Conservation (phyloP, 2,797 vertebrate genomes). For the Chromobotia macracanthus region DNA sequence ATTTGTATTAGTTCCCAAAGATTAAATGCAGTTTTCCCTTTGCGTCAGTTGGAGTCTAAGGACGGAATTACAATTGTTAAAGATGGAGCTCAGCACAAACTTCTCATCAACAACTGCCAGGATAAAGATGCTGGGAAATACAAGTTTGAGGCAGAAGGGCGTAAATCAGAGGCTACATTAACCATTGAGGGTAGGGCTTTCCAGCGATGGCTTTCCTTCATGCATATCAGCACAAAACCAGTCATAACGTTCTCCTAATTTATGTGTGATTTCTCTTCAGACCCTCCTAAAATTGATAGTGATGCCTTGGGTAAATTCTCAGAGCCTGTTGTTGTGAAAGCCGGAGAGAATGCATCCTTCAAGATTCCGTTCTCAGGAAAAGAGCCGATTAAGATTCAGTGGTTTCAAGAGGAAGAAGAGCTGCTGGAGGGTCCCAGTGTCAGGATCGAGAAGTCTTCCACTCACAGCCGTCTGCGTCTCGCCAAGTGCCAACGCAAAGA, state of each 20-base stretch:
- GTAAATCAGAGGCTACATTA: conserved; percentile 83
- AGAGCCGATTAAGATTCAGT: conserved; percentile 76
- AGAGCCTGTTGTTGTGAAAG: conserved; percentile 80
- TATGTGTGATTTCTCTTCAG: conserved; percentile 65
- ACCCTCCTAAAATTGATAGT: conserved; percentile 80
- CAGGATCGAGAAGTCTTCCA: conserved; percentile 75
- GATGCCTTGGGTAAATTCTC: conserved; percentile 77
- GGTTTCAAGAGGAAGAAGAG: conserved; percentile 83
- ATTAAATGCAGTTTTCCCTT: not conserved
- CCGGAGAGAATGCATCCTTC: conserved; percentile 79
- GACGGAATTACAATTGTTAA: conserved; percentile 79
- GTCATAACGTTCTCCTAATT: not conserved
- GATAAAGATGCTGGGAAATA: conserved; percentile 81
- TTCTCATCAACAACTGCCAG: conserved; percentile 76
- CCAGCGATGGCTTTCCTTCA: not conserved
- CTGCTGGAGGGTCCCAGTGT: conserved; percentile 71
- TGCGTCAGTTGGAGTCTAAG: conserved; percentile 73
- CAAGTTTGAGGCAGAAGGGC: conserved; percentile 83
- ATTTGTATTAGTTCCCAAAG: too few relatives aligned
- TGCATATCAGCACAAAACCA: not conserved
- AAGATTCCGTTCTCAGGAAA: conserved; percentile 83
- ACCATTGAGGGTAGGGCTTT: conserved; percentile 77
- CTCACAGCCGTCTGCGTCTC: conserved; percentile 77
- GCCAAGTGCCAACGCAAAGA: conserved; percentile 81
- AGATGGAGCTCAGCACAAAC: conserved; percentile 78